Percentiles rank a stretch among this genome's conserved stretches.
Conservation (phyloP, 2,797 vertebrate genomes). For the Schizothorax lantsangensis region DNA sequence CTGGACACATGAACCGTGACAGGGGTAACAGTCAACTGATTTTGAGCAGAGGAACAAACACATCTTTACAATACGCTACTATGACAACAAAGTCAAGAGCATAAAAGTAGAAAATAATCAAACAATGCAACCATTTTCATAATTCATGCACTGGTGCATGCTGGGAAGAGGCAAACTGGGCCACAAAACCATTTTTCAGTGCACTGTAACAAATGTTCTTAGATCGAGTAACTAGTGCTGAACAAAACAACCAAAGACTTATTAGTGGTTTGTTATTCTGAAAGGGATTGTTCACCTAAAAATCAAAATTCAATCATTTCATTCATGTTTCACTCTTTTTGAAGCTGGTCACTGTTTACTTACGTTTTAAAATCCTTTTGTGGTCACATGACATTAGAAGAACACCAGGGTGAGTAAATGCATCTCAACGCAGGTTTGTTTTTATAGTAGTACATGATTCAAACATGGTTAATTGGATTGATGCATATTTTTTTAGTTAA, state of each 20-base stretch:
- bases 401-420: background rate
- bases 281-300: background rate
- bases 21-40: background rate
- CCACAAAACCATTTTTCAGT: background rate
- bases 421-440: background rate
- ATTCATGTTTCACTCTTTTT: background rate
- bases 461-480: no score
- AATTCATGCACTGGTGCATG: background rate
- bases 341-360: background rate
- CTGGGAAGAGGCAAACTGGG: background rate
- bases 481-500: no score
- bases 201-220: background rate
- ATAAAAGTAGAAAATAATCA: background rate
- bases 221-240: background rate
- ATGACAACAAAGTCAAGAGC: background rate
- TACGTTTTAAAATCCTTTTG: no score
- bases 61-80: background rate
- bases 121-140: background rate
- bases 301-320: no score
- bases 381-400: no score
- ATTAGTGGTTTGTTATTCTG: background rate
- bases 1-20: background rate
- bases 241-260: background rate
- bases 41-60: background rate
- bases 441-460: no score